Conservation (phyloP, 2,888 invertebrate genomes). For the Caenorhabditis panamensis region DNA sequence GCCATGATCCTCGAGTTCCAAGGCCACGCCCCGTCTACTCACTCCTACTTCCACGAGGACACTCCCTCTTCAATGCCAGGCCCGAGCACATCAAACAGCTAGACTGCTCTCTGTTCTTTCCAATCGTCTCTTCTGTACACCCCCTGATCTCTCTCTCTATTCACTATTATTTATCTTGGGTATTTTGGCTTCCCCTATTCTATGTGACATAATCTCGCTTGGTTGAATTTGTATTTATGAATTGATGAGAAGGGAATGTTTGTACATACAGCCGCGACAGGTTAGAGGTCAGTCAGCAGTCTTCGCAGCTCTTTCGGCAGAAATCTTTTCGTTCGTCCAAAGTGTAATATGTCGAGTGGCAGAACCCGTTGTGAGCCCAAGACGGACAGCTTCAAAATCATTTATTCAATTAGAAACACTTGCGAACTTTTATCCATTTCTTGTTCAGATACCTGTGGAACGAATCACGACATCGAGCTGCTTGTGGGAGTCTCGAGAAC, state of each 20-base stretch:
- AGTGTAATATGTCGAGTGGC: constrained; percentile 56
- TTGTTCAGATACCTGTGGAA: constrained; percentile 47
- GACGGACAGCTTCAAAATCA: constrained; percentile 49
- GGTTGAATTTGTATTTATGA: neutral
- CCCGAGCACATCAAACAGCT: constrained; percentile 27
- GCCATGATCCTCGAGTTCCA: constrained; percentile 59
- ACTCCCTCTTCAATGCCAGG: constrained; percentile 42
- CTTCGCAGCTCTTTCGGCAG: constrained; percentile 58
- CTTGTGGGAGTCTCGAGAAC: constrained; percentile 40
- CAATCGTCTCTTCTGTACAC: neutral
- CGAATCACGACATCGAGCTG: constrained; percentile 50
- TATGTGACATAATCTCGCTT: constrained; percentile 35
- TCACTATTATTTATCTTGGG: neutral
- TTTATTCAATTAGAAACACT: constrained; percentile 33
- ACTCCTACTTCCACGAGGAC: constrained; percentile 34
- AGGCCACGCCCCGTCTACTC: constrained; percentile 49
- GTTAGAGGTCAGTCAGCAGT: constrained; percentile 17
- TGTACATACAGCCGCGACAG: constrained; percentile 5
- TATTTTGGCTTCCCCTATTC: neutral
- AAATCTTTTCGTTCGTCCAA: constrained; percentile 42
- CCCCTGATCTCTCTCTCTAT: neutral
- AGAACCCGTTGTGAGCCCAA: constrained; percentile 59
- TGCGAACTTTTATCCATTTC: constrained; percentile 13
- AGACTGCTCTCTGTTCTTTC: neutral
- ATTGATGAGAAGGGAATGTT: constrained; percentile 8